Percentiles rank a stretch among this genome's conserved stretches.
These are phyloP conservation scores for Drosophila histrio DNA, from an alignment of 2,888 invertebrate genomes.

Conservation along the genomic window DNA sequence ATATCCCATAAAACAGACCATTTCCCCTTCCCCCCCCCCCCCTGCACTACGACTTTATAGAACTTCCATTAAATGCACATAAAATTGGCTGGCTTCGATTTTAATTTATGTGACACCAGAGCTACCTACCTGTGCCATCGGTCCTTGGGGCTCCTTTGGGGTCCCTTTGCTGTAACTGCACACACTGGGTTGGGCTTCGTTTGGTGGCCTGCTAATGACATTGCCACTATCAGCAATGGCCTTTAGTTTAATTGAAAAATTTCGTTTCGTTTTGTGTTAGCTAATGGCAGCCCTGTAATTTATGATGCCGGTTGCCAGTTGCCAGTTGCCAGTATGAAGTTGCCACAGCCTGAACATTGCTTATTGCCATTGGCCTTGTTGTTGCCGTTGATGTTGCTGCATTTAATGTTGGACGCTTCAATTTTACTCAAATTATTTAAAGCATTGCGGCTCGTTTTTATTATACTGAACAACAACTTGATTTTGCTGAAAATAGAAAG, in stretches of 20 bases:
- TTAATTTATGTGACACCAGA: conserved; percentile 63
- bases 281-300: conserved; percentile 68
- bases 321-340: conserved; percentile 15
- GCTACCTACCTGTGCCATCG: conserved; percentile 27
- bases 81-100: conserved; percentile 60
- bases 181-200: background rate
- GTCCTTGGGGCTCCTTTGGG: background rate
- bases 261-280: conserved; percentile 68
- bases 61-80: conserved; percentile 56
- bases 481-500: background rate
- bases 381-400: background rate
- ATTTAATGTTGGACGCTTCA: background rate
- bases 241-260: conserved; percentile 75
- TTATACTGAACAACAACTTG: background rate
- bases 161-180: background rate
- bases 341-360: conserved; percentile 6
- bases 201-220: conserved; percentile 65
- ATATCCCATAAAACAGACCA: conserved; percentile 16
- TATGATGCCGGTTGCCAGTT: conserved; percentile 47
- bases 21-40: conserved; percentile 22
- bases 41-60: background rate
- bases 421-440: background rate
- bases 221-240: conserved; percentile 57
- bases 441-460: background rate
- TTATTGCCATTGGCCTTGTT: background rate